A percentile compares a stretch with the other conserved stretches of the same genome.
These are phyloP conservation scores for Aporophyla lueneburgensis DNA, from an alignment of 2,888 invertebrate species.

Conservation along the genomic window DNA sequence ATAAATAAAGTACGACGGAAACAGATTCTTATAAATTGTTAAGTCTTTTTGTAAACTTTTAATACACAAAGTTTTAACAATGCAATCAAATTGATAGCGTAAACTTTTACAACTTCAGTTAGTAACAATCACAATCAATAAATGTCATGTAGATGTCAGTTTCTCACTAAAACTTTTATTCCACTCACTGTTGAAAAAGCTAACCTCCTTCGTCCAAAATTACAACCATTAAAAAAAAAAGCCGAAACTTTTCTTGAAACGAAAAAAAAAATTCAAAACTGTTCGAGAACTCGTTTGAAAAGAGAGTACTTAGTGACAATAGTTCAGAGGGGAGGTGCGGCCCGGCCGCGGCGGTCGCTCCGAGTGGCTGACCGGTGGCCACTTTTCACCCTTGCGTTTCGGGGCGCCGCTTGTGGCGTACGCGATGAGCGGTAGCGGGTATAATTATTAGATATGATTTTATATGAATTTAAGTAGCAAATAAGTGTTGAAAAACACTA, in stretches of 20 bases:
- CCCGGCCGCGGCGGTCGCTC: constrained; percentile 52
- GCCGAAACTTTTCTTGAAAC: background rate
- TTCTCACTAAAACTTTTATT: constrained; percentile 29
- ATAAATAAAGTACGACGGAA: constrained; percentile 37
- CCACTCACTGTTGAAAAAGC: constrained; percentile 17
- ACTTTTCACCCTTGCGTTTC: constrained; percentile 65
- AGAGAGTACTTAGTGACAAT: constrained; percentile 30
- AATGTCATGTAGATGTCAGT: constrained; percentile 18
- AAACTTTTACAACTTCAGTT: constrained; percentile 26
- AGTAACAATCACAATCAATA: constrained; percentile 5
- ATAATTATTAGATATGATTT: background rate
- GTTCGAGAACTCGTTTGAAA: constrained; percentile 30
- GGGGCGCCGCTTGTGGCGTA: constrained; percentile 27
- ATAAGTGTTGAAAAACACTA: no score
- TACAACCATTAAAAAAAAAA: background rate
- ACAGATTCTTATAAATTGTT: constrained; percentile 34
- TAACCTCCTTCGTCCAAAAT: constrained; percentile 9
- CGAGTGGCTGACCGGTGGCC: constrained; percentile 63
- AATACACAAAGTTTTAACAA: constrained; percentile 18
- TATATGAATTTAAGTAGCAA: background rate
- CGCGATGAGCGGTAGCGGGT: constrained; percentile 30
- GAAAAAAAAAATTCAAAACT: constrained; percentile 37
- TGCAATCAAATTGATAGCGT: constrained; percentile 5
- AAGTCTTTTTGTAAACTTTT: constrained; percentile 33
- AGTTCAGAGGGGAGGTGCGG: constrained; percentile 53